Evolutionary conservation across 2,888 invertebrate species (phyloP).

Genomic region (Phyto melanocephala): DNA sequence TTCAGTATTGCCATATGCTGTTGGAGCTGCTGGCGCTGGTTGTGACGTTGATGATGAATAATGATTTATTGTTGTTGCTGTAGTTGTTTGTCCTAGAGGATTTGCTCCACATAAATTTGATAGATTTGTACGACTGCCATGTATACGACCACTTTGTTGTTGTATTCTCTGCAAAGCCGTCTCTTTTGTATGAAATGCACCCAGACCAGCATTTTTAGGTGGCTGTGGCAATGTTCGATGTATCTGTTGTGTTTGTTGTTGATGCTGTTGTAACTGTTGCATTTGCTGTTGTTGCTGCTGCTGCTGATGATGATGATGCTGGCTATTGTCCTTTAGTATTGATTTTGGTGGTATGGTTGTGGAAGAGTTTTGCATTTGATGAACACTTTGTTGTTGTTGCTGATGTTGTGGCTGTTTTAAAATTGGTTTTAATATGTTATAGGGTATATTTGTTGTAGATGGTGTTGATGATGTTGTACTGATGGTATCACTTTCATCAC

Average conservation of each 20-base stretch:
- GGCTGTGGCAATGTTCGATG: conserved; percentile 72
- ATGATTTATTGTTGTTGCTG: conserved; percentile 54
- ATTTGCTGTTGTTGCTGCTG: conserved; percentile 61
- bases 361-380: conserved; percentile 64
- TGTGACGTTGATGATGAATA: conserved; percentile 53
- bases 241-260: conserved; percentile 35
- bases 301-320: conserved; percentile 66
- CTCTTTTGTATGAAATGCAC: conserved; percentile 72
- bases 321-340: conserved; percentile 62
- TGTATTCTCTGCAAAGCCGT: conserved; percentile 72
- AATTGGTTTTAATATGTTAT: conserved; percentile 71
- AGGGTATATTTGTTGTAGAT: conserved; percentile 69
- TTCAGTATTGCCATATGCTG: conserved; percentile 36
- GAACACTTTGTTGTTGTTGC: conserved; percentile 61
- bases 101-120: conserved; percentile 63
- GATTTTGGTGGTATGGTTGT: conserved; percentile 60
- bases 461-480: conserved; percentile 73
- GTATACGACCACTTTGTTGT: conserved; percentile 72
- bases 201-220: conserved; percentile 69
- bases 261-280: too few relatives aligned
- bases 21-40: neutral
- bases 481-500: conserved; percentile 75
- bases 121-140: conserved; percentile 67
- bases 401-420: conserved; percentile 71
- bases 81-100: conserved; percentile 61